These are phyloP conservation scores for Oryctolagus cuniculus DNA, from an alignment of 2,113 vertebrate genomes.

Conservation along the genomic window mOryCun1.1 NC_091445.1:48022001-48022500, in stretches of 20 bases:
- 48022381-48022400: not conserved
- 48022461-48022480: not conserved
- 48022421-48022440: not conserved
- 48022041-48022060: not conserved
- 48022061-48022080: not conserved
- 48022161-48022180: not conserved
- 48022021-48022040: not conserved
- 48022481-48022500: not conserved
- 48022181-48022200: not conserved
- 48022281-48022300: not conserved
- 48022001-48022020: not conserved
- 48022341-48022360: not conserved
- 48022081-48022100: not conserved
- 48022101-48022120: not conserved
- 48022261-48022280: not conserved
- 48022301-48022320: not conserved
- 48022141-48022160: not conserved
- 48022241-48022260: not conserved
- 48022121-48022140: not conserved
- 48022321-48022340: not conserved
- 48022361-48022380: not conserved
- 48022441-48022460: not conserved
- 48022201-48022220: not conserved
- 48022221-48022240: not conserved
- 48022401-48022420: not conserved